phyloP scores from a whole-genome alignment of 2,113 vertebrate species.

The Psammodynastes pulverulentus region DNA sequence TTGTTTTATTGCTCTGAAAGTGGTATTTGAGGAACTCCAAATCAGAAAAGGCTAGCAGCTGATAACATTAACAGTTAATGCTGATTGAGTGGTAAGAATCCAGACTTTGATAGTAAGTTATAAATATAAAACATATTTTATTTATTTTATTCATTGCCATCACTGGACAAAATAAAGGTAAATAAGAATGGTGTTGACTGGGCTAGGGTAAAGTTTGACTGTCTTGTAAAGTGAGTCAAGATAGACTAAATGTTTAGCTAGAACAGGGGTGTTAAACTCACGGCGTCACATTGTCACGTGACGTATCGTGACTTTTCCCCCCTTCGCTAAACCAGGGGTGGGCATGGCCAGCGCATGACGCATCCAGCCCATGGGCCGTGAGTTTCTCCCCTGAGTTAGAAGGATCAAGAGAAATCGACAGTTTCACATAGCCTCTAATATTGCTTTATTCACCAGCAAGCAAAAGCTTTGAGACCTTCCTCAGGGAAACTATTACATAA shows the following conservation, averaged over 20 bases:
- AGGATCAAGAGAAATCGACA: background rate
- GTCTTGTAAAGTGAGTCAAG: background rate
- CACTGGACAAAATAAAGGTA: background rate
- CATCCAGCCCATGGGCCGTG: too few relatives aligned
- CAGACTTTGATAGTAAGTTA: background rate
- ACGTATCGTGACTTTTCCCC: too few relatives aligned
- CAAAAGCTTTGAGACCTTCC: background rate
- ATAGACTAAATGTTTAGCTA: background rate
- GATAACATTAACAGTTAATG: background rate
- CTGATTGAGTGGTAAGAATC: background rate
- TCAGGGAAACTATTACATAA: background rate
- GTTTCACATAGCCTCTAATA: background rate
- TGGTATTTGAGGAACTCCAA: background rate
- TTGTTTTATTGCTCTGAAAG: background rate
- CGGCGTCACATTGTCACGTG: too few relatives aligned
- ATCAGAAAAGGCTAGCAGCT: background rate
- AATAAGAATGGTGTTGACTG: background rate
- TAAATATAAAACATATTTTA: background rate
- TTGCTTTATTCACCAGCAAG: background rate
- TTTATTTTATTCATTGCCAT: background rate
- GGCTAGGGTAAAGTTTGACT: background rate
- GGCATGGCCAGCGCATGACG: too few relatives aligned
- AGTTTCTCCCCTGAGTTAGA: too few relatives aligned
- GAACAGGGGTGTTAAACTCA: too few relatives aligned
- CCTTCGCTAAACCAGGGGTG: too few relatives aligned